A percentile compares a stretch with the other conserved stretches of the same genome.
Evolutionary conservation across 2,888 invertebrate species (phyloP).

Genomic region (Tenodera sinensis): DNA sequence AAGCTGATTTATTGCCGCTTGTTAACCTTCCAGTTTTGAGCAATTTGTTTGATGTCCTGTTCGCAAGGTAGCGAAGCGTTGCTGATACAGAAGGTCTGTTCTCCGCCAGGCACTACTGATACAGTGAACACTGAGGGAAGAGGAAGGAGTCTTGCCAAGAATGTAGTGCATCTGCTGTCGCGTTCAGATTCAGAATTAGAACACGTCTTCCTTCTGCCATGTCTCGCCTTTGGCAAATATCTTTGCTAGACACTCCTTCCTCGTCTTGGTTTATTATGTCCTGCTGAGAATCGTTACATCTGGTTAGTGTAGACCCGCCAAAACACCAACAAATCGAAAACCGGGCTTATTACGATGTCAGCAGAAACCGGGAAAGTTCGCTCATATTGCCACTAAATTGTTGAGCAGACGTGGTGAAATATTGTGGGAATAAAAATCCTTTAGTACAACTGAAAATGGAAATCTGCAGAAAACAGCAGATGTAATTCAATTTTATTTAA

Average conservation of each 20-base stretch:
- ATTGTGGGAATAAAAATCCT: too few species aligned
- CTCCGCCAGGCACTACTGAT: not conserved
- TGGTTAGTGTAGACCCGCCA: too few species aligned
- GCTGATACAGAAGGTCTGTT: not conserved
- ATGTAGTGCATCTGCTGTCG: not conserved
- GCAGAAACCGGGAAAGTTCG: too few species aligned
- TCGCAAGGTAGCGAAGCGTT: not conserved
- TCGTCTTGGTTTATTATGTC: not conserved
- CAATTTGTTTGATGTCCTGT: not conserved
- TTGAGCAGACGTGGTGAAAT: too few species aligned
- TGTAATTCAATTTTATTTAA: too few species aligned
- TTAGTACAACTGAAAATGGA: too few species aligned
- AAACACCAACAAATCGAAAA: too few species aligned
- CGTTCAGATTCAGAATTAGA: conserved; percentile 5
- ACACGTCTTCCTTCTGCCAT: not conserved
- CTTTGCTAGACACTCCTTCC: not conserved
- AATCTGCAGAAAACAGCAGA: too few species aligned
- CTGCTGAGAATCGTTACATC: too few species aligned
- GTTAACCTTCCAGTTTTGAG: not conserved
- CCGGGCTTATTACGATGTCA: too few species aligned
- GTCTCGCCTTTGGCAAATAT: not conserved
- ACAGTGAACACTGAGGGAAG: not conserved
- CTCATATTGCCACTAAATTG: too few species aligned
- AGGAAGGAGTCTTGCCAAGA: not conserved
- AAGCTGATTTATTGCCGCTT: not conserved